These are phyloP conservation scores for Pyxicephalus adspersus DNA, from an alignment of 2,113 vertebrate genomes.

Conservation along the genomic window DNA sequence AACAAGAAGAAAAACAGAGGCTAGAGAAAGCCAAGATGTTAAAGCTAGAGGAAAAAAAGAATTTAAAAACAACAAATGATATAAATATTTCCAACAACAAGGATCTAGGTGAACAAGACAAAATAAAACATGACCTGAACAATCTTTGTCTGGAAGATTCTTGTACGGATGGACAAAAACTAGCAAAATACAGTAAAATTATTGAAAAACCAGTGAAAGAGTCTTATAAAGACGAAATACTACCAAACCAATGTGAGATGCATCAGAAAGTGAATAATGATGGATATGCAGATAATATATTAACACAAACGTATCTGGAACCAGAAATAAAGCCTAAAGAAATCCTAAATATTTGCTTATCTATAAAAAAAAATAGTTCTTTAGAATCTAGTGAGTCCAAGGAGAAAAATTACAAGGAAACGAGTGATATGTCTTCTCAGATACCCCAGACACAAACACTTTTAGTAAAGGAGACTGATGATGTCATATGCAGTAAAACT, in stretches of 20 bases:
- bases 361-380: too few relatives aligned
- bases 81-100: neutral
- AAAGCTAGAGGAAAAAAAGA: constrained; percentile 50
- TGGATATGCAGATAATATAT: neutral
- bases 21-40: constrained; percentile 62
- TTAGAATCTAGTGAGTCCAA: neutral
- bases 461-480: too few relatives aligned
- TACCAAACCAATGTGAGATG: neutral
- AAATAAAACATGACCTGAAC: neutral
- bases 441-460: neutral
- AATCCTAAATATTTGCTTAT: neutral
- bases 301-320: neutral
- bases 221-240: constrained; percentile 10
- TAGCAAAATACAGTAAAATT: neutral
- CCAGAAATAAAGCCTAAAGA: neutral
- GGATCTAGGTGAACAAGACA: constrained; percentile 35
- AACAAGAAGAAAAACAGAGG: constrained; percentile 62
- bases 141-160: neutral
- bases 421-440: neutral
- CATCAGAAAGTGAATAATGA: neutral
- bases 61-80: neutral
- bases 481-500: neutral
- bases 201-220: neutral
- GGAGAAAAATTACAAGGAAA: neutral
- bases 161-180: constrained; percentile 27